Base-by-base conservation (phyloP, 2,113 vertebrate species). In the Glaucidium brasilianum region DNA sequence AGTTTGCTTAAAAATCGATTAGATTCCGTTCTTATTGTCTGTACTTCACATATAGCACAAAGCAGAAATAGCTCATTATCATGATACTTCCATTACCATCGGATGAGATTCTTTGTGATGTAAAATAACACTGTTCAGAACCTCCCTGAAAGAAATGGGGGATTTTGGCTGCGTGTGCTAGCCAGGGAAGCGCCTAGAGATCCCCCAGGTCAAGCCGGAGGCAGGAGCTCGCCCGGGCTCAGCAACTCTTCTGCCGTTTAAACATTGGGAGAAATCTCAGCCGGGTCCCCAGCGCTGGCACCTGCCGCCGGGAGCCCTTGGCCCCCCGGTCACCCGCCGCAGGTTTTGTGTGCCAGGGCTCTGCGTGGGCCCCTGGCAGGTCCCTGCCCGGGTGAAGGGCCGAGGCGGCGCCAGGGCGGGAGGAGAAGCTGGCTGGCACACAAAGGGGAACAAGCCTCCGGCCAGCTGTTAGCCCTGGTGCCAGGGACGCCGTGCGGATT, bases 1-100 rank as follows among this genome's bases (percentile, higher is more conserved):
- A 63, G 60, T 78, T 90, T 47, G 60, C 75, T 35, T 8, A 2
- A 56, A 56, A 16, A 66, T 12, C 30, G 2, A 1, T 27, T 4
- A 0, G 43, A 6, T 88, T 64, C 45, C 55, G 39, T 34, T 19
- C n/a, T 35, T 8, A 22, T 17, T 77, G 84, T n/a, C 35, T 11
- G 53, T 27, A 25, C 32, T 66, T 25, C 78, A 13, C 56, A 0
- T 3, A 5, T 3, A 55, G 79, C 68, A 84, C 84, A 62, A 56
- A 88, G 88, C 84, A 29, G 73, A 30, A 78, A 5, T 10, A 56
- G 62, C 85, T 94, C 93, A 39, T 94, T 94, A 85, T 8, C 90
- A 20, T 60, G 69, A 66, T 60, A 37, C 74, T 75, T 64, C 79
- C 79, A 71, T 92, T 69, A 52, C 67, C 85, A 1, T 25, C 12